Percentiles rank a stretch among this genome's conserved stretches.
These are phyloP conservation scores for Brachypteracias leptosomus DNA, from an alignment of 2,113 vertebrate species.

Conservation along the genomic window DNA sequence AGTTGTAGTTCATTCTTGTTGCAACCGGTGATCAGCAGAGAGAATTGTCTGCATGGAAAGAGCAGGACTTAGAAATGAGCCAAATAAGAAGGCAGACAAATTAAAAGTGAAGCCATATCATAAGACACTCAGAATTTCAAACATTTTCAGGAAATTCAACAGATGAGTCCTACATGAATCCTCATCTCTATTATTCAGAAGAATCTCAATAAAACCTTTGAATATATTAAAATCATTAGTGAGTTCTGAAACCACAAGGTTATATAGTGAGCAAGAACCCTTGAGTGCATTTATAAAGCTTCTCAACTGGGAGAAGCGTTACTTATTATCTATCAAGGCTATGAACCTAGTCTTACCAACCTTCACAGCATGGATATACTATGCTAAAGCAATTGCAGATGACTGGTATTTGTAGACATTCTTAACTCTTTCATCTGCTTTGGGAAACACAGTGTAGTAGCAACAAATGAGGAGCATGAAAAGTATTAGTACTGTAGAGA, in stretches of 20 bases:
- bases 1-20: background rate
- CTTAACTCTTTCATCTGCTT: background rate
- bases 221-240: conserved; percentile 71
- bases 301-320: background rate
- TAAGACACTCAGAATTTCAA: background rate
- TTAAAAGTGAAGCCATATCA: background rate
- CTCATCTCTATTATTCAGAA: background rate
- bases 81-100: background rate
- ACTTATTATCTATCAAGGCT: background rate
- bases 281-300: background rate
- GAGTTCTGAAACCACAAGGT: conserved; percentile 74
- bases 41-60: rapidly evolving
- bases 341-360: background rate
- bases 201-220: conserved; percentile 34
- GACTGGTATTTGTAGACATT: background rate
- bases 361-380: background rate
- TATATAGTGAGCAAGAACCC: background rate
- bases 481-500: background rate
- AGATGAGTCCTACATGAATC: background rate
- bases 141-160: background rate
- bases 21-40: background rate
- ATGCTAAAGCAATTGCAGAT: background rate
- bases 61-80: rapidly evolving
- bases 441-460: conserved; percentile 15
- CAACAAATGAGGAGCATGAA: background rate